Evolutionary conservation across 1,140 invertebrate species (phyloP).

Genomic region (Macrosteles quadrilineatus): DNA sequence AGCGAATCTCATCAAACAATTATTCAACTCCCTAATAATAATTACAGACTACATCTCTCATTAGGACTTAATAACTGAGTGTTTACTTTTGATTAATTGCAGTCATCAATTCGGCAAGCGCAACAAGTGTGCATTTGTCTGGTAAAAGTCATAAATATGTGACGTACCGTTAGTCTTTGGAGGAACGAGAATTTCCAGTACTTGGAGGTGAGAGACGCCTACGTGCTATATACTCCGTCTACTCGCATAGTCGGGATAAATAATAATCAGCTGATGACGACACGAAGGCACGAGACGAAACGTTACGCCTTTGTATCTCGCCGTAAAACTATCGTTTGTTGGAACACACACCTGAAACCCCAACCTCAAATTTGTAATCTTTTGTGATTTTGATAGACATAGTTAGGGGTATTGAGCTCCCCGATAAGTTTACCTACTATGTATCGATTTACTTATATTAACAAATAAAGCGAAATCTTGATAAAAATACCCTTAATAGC

Average conservation of each 20-base stretch:
- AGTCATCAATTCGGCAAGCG: not conserved
- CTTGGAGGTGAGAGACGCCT: not conserved
- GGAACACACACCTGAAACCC: no score
- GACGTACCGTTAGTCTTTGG: not conserved
- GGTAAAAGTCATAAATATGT: slow-evolving; percentile 20
- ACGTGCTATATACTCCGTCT: not conserved
- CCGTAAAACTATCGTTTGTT: no score
- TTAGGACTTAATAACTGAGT: slow-evolving; percentile 7
- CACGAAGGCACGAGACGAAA: no score
- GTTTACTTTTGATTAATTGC: slow-evolving; percentile 8
- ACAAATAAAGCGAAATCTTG: no score
- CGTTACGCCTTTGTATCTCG: no score
- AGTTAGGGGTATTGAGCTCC: no score
- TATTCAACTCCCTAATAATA: not conserved
- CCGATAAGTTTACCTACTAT: no score
- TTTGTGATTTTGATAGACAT: no score
- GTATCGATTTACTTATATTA: no score
- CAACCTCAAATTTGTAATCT: no score
- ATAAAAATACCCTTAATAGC: no score
- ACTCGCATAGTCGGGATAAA: not conserved
- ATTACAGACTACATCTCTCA: slow-evolving; percentile 1
- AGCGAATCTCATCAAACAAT: no score
- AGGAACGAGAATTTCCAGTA: slow-evolving; percentile 19
- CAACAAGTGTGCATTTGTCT: not conserved
- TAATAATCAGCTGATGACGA: not conserved